Evolutionary conservation across 92 coral and sea anemone genomes (phyloP), one percentile per base, ranked within the genome.

Genomic region (Heteractis magnifica): DNA sequence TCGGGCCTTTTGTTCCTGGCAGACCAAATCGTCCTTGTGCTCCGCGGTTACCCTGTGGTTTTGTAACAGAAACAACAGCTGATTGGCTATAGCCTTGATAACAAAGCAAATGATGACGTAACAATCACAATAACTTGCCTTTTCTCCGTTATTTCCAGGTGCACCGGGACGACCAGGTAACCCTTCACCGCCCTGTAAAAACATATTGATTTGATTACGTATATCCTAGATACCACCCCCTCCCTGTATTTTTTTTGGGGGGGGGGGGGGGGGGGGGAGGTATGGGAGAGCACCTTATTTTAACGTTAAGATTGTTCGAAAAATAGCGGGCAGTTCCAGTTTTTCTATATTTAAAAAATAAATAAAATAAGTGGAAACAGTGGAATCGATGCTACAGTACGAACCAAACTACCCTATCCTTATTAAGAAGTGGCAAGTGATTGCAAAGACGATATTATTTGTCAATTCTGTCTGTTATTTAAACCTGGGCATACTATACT

Each of bases 1-100:
- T 85, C 8, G 88, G 88, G 77, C 88, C 88, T 85, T 85, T 85
- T 68, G 70, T 51, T 71, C 88, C 88, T 65, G 88, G 83, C 72
- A 68, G 75, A 49, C 88, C 88, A 65, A 85, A 85, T 51, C 72
- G 88, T 48, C 88, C 88, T 78, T 85, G 88, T 13, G 16, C 58
- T 19, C 88, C 88, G 41, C 88, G 88, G 68, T 78, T 16, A 68
- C 88, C 88, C 88, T 85, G 79, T 52, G 73, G 51, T 18, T 4
- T 58, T 11, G 71, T 20, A 60, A 41, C 8, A 21, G 6, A 8
- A 10, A 59, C 5, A 79, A 41, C 73, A 68, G 48, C 73, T 26
- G 44, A 68, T 68, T 20, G 73, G 49, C 23, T 68, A 21, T 23
- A 13, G 23, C 73, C 49, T 20, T 21, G 49, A 48, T 20, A 21